Evolutionary conservation across 1,140 invertebrate species (phyloP), one percentile per base, ranked within the genome.

Genomic region (Sycophaga agraensis): DNA sequence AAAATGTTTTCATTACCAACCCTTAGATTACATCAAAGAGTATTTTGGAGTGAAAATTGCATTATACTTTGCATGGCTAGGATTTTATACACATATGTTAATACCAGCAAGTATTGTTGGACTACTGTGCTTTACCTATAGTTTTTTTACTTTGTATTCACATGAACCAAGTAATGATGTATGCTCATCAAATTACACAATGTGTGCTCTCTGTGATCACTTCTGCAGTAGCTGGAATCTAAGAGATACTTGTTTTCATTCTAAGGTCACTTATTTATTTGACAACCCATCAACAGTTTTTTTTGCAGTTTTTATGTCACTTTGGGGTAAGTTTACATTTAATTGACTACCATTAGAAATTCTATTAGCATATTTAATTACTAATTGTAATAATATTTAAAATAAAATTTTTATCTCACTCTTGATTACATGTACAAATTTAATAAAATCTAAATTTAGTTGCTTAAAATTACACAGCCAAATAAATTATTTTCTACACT

Each of bases 41-140:
- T 97, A 97, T 78, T 96, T 97, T 82, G 95, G 95, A 9, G 93
- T 96, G 26, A 97, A 96, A 82, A 93, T 96, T 66, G 91, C 89
- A 31, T 79, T 96, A 35, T 99, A 98, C 77, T 99, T 98, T 76
- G 94, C 95, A 5, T 98, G 96, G 96, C 81, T 98, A 17, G 96
- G 96, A 34, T 99, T 93, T 78, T 99, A 99, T 73, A 98, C 96
- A 0, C 88, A 91, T 45, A 93, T 96, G 88, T 76, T 99, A 56
- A 86, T 95, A n/a, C 86, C 91, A 4, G 91, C 94, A 2, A 90
- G 93, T 3, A 73, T 95, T 50, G 87, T 94, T 12, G 94, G 94
- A 2, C 70, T 94, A 1, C 76, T 89, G 4, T 93, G 91, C 68
- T 92, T 96, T 73, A 77, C 91, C 37, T 93, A 93, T 73, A 92